These are phyloP conservation scores for Chlorops oryzae DNA, from an alignment of 1,140 invertebrate genomes.

Conservation along the genomic window DNA sequence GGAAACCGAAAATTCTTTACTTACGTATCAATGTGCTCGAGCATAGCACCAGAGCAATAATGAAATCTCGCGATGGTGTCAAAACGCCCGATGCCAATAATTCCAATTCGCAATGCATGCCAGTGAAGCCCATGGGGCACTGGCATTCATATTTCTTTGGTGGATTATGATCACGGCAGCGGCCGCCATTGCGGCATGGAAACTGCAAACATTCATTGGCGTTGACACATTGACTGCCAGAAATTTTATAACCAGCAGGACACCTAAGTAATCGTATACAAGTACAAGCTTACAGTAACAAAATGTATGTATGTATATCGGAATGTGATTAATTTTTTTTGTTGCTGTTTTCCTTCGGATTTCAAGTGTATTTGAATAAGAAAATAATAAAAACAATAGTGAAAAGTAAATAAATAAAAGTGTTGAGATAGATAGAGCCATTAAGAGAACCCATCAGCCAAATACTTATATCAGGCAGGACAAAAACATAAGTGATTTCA, in stretches of 20 bases:
- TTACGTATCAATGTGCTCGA: conserved; percentile 70
- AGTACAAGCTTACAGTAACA: no score
- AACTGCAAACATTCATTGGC: conserved; percentile 65
- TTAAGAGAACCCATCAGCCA: no score
- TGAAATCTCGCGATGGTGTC: conserved; percentile 74
- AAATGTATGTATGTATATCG: conserved; percentile 18
- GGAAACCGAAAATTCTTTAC: no score
- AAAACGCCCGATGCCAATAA: conserved; percentile 67
- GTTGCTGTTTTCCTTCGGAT: no score
- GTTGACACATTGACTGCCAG: conserved; percentile 61
- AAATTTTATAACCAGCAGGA: conserved; percentile 60
- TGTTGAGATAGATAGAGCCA: no score
- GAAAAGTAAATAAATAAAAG: no score
- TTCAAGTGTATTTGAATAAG: no score
- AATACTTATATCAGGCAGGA: no score
- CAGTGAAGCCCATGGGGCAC: conserved; percentile 68
- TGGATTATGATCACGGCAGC: conserved; percentile 63
- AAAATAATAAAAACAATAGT: no score
- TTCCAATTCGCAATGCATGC: conserved; percentile 71
- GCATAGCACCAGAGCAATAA: conserved; percentile 73
- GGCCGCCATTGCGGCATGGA: conserved; percentile 69
- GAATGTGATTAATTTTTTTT: no score
- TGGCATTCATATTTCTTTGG: conserved; percentile 67
- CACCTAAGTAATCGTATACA: no score
- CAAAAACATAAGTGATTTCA: no score